Conservation (phyloP, 2,113 vertebrate species). For the Notarius lentiginosus region DNA sequence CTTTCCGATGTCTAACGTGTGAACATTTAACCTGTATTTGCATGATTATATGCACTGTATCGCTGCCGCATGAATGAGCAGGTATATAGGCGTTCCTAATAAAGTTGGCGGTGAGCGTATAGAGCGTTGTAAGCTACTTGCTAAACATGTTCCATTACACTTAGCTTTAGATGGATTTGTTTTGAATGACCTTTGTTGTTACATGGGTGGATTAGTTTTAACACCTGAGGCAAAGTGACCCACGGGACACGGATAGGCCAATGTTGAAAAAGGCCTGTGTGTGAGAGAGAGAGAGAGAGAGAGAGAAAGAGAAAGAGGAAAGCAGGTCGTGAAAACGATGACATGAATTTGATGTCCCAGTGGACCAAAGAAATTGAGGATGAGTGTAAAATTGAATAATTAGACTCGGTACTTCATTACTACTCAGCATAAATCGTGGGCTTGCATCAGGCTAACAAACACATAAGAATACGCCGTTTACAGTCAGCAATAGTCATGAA, state of each 20-base stretch:
- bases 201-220: constrained; percentile 25
- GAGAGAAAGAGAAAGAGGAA: constrained; percentile 40
- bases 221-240: constrained; percentile 25
- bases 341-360: constrained; percentile 57
- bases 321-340: constrained; percentile 61
- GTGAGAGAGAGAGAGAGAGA: background rate
- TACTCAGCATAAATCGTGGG: constrained; percentile 16
- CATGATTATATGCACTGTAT: too few relatives aligned
- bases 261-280: constrained; percentile 37
- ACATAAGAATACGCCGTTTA: constrained; percentile 3
- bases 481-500: background rate
- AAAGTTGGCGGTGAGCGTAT: background rate
- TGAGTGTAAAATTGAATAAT: constrained; percentile 50
- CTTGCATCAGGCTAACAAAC: constrained; percentile 22
- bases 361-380: constrained; percentile 44
- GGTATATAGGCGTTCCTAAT: background rate
- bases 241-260: background rate
- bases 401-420: constrained; percentile 44
- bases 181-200: constrained; percentile 44
- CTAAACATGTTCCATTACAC: constrained; percentile 5
- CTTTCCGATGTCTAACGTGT: background rate
- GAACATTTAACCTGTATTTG: constrained; percentile 1
- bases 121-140: background rate
- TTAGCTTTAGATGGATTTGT: constrained; percentile 34
- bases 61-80: constrained; percentile 10